A percentile compares a stretch with the other conserved stretches of the same genome.
Evolutionary conservation across 1,140 invertebrate species (phyloP).

Genomic region (Gryllus bimaculatus): DNA sequence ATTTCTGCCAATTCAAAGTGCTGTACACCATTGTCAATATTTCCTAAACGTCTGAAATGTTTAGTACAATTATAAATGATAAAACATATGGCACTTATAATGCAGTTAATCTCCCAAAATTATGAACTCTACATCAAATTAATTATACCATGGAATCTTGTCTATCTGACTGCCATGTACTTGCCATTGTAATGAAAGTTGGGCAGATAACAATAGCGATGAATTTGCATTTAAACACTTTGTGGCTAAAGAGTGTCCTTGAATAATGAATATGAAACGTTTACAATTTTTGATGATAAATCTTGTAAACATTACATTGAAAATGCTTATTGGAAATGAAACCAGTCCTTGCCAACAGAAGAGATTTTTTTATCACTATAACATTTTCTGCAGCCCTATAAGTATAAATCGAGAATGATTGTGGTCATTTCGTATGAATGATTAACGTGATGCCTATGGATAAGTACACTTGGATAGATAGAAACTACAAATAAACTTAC

Average conservation of each 20-base stretch:
- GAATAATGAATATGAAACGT: conserved; percentile 7
- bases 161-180: background rate
- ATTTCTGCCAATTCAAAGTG: background rate
- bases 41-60: background rate
- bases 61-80: background rate
- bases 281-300: conserved; percentile 8
- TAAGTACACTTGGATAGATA: too few relatives aligned
- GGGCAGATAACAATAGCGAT: background rate
- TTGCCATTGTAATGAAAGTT: conserved; percentile 6
- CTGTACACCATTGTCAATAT: background rate
- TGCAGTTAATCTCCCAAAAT: background rate
- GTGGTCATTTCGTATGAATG: too few relatives aligned
- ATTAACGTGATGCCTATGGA: too few relatives aligned
- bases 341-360: background rate
- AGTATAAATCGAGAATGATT: too few relatives aligned
- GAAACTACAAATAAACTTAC: too few relatives aligned
- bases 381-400: too few relatives aligned
- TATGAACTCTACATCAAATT: background rate
- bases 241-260: conserved; percentile 11
- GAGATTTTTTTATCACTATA: background rate
- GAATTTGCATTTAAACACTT: background rate
- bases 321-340: conserved; percentile 11
- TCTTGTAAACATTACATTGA: conserved; percentile 10
- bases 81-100: background rate
- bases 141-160: background rate